Evolutionary conservation across 2,888 invertebrate species (phyloP).

Genomic region (Harpalus rubripes): DNA sequence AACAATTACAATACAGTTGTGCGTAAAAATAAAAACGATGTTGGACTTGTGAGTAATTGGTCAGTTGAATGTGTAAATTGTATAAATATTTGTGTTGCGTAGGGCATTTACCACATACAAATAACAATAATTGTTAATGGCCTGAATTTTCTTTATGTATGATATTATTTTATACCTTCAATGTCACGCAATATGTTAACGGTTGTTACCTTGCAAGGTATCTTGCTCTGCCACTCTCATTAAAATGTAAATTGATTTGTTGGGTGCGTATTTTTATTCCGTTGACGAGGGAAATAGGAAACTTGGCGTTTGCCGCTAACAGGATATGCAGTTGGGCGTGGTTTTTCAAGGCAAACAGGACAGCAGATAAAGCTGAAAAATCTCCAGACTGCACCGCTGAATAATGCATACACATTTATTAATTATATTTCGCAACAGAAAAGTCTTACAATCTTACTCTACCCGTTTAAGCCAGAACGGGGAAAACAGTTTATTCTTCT

Average conservation of each 20-base stretch:
- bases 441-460: background rate
- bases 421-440: constrained; percentile 8
- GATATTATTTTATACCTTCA: background rate
- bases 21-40: no score
- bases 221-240: background rate
- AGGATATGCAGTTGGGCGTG: constrained; percentile 57
- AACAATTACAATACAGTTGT: no score
- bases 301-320: constrained; percentile 50
- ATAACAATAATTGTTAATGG: background rate
- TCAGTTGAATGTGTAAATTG: no score
- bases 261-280: constrained; percentile 38
- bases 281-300: constrained; percentile 58
- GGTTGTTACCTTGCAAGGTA: constrained; percentile 51
- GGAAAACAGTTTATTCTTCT: no score
- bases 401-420: constrained; percentile 26
- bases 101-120: background rate
- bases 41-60: no score
- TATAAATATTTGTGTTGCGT: background rate
- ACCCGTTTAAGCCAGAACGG: no score
- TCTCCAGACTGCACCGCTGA: constrained; percentile 17
- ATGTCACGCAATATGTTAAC: constrained; percentile 23
- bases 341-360: constrained; percentile 21
- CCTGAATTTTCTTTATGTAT: background rate
- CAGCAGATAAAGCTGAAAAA: constrained; percentile 16
- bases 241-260: constrained; percentile 63